Percentiles rank a stretch among this genome's conserved stretches.
These are phyloP conservation scores for Baccha elongata DNA, from an alignment of 2,888 invertebrate genomes.

Conservation along the genomic window DNA sequence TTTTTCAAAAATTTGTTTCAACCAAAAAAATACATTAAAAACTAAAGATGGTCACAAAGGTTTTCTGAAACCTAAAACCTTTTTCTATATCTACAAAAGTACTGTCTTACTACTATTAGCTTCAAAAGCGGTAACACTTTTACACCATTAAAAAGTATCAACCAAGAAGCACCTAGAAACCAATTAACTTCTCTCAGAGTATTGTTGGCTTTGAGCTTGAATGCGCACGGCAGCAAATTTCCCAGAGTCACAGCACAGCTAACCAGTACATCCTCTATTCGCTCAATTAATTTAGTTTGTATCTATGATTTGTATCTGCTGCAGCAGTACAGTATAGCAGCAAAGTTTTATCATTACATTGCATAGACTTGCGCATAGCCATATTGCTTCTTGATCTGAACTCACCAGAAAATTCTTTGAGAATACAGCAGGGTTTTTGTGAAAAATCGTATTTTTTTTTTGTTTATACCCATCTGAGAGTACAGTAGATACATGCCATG, in stretches of 20 bases:
- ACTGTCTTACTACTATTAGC: neutral
- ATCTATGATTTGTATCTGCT: conserved; percentile 68
- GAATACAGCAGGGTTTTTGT: conserved; percentile 23
- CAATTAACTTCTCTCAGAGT: conserved; percentile 63
- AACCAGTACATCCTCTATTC: conserved; percentile 29
- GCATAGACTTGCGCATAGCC: conserved; percentile 60
- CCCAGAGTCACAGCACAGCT: conserved; percentile 15
- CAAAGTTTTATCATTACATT: conserved; percentile 35
- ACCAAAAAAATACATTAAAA: no score
- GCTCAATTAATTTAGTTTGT: conserved; percentile 68
- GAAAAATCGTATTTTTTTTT: conserved; percentile 1
- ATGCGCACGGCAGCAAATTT: conserved; percentile 60
- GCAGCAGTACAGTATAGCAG: conserved; percentile 13
- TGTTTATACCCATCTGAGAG: conserved; percentile 7
- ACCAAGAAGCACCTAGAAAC: conserved; percentile 27
- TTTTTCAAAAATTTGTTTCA: no score
- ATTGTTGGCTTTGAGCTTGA: conserved; percentile 53
- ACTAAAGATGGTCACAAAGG: no score
- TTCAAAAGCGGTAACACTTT: conserved; percentile 45
- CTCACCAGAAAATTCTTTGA: conserved; percentile 40
- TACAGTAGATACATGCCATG: neutral
- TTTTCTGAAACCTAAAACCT: no score
- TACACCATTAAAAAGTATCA: conserved; percentile 35
- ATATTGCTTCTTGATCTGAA: conserved; percentile 32
- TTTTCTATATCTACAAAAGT: neutral